These are phyloP conservation scores for Amphiprion clarkii DNA, from an alignment of 2,797 vertebrate species.

Conservation along the genomic window DNA sequence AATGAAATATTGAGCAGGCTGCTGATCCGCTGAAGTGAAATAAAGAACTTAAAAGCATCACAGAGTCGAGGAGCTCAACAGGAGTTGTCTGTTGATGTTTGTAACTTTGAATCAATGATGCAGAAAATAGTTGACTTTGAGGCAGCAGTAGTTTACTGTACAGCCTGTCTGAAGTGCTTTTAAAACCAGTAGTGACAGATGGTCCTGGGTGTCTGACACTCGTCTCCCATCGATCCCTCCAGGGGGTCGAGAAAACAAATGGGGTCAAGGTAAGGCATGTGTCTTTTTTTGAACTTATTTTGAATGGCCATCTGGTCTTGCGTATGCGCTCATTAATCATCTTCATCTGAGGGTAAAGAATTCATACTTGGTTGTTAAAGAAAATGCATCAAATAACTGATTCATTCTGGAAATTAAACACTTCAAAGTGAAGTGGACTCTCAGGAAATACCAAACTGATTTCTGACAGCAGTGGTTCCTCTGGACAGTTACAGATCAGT, in stretches of 20 bases:
- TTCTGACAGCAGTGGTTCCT: constrained; percentile 21
- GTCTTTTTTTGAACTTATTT: constrained; percentile 6
- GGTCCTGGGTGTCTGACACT: constrained; percentile 53
- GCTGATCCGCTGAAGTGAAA: constrained; percentile 11
- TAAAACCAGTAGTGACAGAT: constrained; percentile 56
- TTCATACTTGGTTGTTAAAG: background rate
- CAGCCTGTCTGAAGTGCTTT: constrained; percentile 58
- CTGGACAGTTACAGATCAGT: constrained; percentile 25
- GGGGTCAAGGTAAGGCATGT: constrained; percentile 44
- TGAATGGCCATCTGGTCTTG: constrained; percentile 30
- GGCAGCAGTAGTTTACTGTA: constrained; percentile 38
- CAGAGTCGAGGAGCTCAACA: constrained; percentile 1
- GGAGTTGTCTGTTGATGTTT: constrained; percentile 35
- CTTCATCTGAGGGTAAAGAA: background rate
- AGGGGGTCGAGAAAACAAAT: constrained; percentile 53
- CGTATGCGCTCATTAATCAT: constrained; percentile 2
- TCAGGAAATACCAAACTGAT: constrained; percentile 33
- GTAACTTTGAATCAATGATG: constrained; percentile 52
- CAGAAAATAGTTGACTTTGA: constrained; percentile 56
- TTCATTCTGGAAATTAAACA: constrained; percentile 24
- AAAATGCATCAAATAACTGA: constrained; percentile 30
- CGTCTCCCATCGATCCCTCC: constrained; percentile 50
- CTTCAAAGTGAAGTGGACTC: constrained; percentile 27
- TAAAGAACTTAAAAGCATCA: constrained; percentile 12
- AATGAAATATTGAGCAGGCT: constrained; percentile 44